Evolutionary conservation across 2,797 vertebrate species (phyloP).

Genomic region (Nyctibius grandis): DNA sequence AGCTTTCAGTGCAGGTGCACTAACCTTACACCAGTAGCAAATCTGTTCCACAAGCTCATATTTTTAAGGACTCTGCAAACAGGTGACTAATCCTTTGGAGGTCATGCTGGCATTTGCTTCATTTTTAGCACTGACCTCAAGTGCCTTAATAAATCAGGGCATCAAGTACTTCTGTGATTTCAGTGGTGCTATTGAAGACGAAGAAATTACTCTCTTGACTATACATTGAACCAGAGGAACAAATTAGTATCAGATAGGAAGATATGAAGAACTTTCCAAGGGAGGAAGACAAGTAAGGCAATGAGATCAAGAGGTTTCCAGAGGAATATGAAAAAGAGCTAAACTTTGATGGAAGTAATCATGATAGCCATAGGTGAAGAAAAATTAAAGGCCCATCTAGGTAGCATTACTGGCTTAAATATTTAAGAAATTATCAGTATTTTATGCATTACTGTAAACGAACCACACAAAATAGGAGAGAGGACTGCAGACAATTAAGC

Average conservation of each 20-base stretch:
- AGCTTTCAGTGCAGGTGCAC: not conserved
- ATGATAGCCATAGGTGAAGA: not conserved
- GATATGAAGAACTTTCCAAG: not conserved
- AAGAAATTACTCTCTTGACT: constrained; percentile 44
- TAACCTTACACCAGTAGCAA: not conserved
- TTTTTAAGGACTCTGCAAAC: not conserved
- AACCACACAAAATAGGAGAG: not conserved
- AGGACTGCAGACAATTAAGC: not conserved
- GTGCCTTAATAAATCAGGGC: constrained; percentile 45
- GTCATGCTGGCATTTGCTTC: not conserved
- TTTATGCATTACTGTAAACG: not conserved
- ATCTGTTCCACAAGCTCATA: not conserved
- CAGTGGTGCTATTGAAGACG: not conserved
- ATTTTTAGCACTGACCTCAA: constrained; percentile 50
- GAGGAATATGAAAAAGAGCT: not conserved
- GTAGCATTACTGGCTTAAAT: not conserved
- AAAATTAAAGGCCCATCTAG: not conserved
- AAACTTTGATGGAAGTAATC: not conserved
- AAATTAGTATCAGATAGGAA: constrained; percentile 14
- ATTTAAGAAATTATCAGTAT: not conserved
- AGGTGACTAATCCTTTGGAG: constrained; percentile 31
- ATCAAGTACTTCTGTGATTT: constrained; percentile 46
- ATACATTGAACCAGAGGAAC: constrained; percentile 15
- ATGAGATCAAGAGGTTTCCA: constrained; percentile 18
- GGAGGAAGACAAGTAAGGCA: not conserved